phyloP scores from a whole-genome alignment of 64 coral and sea anemone species.

The Orbicella faveolata region DNA sequence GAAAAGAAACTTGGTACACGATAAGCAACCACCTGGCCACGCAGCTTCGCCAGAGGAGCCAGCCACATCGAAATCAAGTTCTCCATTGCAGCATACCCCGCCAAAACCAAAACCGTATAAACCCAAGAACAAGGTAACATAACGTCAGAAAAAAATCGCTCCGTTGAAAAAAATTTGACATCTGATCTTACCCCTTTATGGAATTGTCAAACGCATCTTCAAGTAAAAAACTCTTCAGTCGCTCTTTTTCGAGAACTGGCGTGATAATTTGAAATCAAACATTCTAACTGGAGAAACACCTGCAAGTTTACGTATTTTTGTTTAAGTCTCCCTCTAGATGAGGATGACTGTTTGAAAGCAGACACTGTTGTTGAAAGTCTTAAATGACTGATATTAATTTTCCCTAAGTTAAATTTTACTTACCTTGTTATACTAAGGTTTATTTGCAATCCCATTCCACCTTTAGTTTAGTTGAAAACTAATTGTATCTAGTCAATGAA shows the following conservation, averaged over 20 bases:
- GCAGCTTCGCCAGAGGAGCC: conserved; percentile 45
- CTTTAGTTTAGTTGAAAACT: neutral
- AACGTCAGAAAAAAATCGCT: conserved; percentile 27
- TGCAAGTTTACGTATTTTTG: conserved; percentile 1
- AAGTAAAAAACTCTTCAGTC: neutral
- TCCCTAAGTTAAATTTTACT: neutral
- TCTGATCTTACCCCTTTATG: neutral
- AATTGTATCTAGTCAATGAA: neutral
- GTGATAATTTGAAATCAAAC: neutral
- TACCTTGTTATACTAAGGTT: neutral
- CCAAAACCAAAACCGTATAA: neutral
- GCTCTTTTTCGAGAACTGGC: neutral
- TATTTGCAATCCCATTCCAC: neutral
- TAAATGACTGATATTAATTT: neutral
- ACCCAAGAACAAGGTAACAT: conserved; percentile 36
- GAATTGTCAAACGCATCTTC: conserved; percentile 7
- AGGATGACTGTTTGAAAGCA: conserved; percentile 22
- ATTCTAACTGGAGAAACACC: neutral
- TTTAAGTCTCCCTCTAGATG: neutral
- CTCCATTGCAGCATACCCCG: conserved; percentile 42
- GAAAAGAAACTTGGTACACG: conserved; percentile 48
- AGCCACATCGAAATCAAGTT: conserved; percentile 51
- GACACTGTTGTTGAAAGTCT: conserved; percentile 27
- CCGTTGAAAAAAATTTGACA: neutral
- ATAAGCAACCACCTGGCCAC: conserved; percentile 35